Evolutionary conservation across 1,140 invertebrate species (phyloP).

Genomic region (Limonius californicus): DNA sequence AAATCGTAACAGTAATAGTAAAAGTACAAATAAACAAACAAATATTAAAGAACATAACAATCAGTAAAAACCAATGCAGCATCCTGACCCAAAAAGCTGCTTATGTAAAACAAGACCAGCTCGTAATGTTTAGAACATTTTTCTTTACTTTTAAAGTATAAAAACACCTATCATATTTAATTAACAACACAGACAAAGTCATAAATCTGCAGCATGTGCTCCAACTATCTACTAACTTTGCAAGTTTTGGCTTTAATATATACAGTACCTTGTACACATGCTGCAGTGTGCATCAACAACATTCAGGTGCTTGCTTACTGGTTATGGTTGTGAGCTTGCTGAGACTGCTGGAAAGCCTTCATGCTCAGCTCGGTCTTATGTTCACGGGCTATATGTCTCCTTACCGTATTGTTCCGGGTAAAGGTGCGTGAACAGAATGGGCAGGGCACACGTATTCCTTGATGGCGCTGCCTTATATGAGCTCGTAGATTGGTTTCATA

Average conservation of each 20-base stretch:
- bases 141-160: slow-evolving; percentile 15
- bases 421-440: slow-evolving; percentile 86
- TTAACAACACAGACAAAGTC: slow-evolving; percentile 18
- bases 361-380: slow-evolving; percentile 72
- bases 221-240: slow-evolving; percentile 11
- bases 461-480: slow-evolving; percentile 84
- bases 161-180: slow-evolving; percentile 17
- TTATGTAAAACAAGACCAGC: slow-evolving; percentile 33
- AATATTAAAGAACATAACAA: slow-evolving; percentile 21
- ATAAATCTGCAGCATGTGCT: slow-evolving; percentile 8
- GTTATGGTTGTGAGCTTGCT: slow-evolving; percentile 39
- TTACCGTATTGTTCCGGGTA: slow-evolving; percentile 86
- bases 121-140: slow-evolving; percentile 27
- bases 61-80: slow-evolving; percentile 16
- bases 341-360: slow-evolving; percentile 62
- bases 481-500: slow-evolving; percentile 89
- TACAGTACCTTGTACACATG: slow-evolving; percentile 15
- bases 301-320: slow-evolving; percentile 22
- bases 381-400: slow-evolving; percentile 81
- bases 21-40: slow-evolving; percentile 21
- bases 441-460: slow-evolving; percentile 83
- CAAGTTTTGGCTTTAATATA: slow-evolving; percentile 15
- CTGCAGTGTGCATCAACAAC: slow-evolving; percentile 14
- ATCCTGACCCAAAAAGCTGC: slow-evolving; percentile 19
- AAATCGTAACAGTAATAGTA: slow-evolving; percentile 13